Percentiles rank a stretch among this genome's conserved stretches.
These are phyloP conservation scores for Apodemus agrarius DNA, from an alignment of 2,797 vertebrate species.

Conservation along the genomic window DNA sequence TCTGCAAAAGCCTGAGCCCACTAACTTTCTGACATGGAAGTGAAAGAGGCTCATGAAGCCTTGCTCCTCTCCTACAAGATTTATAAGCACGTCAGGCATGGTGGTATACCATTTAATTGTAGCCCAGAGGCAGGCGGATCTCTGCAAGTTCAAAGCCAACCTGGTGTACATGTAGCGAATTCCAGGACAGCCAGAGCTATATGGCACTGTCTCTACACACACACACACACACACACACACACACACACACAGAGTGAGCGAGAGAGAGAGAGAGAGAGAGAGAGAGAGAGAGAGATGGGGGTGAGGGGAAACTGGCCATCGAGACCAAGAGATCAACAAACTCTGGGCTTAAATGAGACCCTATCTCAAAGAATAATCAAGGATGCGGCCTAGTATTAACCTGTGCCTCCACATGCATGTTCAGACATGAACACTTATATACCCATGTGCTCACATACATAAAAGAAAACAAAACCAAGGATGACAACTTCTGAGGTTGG, in stretches of 20 bases:
- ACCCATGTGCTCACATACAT: background rate
- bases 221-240: background rate
- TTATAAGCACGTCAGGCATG: background rate
- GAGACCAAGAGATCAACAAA: background rate
- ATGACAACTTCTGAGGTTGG: background rate
- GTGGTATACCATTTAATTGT: background rate
- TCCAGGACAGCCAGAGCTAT: background rate
- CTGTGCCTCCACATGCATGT: background rate
- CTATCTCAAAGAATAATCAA: background rate
- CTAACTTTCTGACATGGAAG: background rate
- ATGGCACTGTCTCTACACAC: background rate
- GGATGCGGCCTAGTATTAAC: background rate
- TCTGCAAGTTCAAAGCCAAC: background rate
- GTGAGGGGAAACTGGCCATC: too few species aligned
- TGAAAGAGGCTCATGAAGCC: background rate
- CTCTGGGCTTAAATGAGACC: background rate
- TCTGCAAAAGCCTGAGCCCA: background rate
- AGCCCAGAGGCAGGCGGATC: background rate
- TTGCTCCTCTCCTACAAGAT: background rate
- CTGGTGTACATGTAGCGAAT: background rate
- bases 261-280: too few species aligned
- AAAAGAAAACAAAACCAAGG: background rate
- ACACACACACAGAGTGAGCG: background rate
- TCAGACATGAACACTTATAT: background rate
- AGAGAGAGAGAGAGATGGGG: too few species aligned